Base-by-base conservation (phyloP, 92 coral and sea anemone species). In the Hydrozoanthus gracilis region DNA sequence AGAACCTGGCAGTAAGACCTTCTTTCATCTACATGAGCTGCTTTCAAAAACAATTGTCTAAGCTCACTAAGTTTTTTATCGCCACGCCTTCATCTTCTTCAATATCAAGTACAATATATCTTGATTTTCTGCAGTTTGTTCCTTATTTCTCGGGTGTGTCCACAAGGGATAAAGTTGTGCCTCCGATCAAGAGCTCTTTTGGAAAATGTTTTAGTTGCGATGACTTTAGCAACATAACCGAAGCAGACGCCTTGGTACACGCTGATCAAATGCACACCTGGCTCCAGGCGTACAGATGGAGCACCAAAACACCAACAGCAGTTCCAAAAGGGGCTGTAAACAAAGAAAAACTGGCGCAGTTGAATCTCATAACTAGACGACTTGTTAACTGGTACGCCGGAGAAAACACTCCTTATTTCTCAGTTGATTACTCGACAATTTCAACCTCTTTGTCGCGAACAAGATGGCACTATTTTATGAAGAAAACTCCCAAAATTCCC, bases 221-320 rank as follows among this genome's bases (percentile, higher is more conserved):
- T 56, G 79, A 84, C 8, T 84, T 73, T 51, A 61, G 27, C n/a
- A 84, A 16, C 17, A 84, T 73, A 27, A 84, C 88, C 7, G 82
- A 84, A 73, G 51, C 71, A 0, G 88, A 84, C 70, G 88, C 82
- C 49, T 72, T 84, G 18, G 45, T 58, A 12, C 88, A 74, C 4
- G 39, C 35, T 8, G 82, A 84, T 44, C 88, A 84, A 72, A 8
- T 44, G 9, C 51, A 17, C 71, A 74, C 68, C 74, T 83, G 91
- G 91, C 44, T 72, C 51, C 83, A 83, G 60, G 83, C 91, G 8
- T 84, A 12, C 58, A 44, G 88, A n/a, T 84, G 88, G 88, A 72
- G 78, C 44, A 12, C 73, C 5, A 78, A 49, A 50, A 4, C 7
- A 44, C 83, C 83, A 3, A 1, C 44, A 61, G 27, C 78, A 73